Evolutionary conservation across 2,888 invertebrate genomes (phyloP).

Genomic region (Allacma fusca): DNA sequence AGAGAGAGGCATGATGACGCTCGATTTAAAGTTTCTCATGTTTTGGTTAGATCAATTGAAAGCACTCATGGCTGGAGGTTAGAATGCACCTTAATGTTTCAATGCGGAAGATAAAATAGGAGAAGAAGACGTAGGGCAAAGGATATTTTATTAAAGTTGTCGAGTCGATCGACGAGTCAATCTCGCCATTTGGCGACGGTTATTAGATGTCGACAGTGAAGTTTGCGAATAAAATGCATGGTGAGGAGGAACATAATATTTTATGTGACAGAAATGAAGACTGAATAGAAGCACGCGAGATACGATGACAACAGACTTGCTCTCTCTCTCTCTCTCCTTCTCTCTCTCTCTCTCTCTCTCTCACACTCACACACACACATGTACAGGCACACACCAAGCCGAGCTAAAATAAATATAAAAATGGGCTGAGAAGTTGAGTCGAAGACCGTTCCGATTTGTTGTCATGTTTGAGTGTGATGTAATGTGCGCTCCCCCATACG

Average conservation of each 20-base stretch:
- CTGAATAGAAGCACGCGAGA: conserved; percentile 27
- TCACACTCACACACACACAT: conserved; percentile 15
- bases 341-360: too few relatives aligned
- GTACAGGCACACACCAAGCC: too few relatives aligned
- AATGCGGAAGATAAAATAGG: conserved; percentile 19
- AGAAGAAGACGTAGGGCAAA: conserved; percentile 21
- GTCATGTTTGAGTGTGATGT: conserved; percentile 37
- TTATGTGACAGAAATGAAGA: conserved; percentile 45
- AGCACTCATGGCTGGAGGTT: conserved; percentile 3
- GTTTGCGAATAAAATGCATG: conserved; percentile 42
- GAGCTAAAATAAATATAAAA: conserved; percentile 41
- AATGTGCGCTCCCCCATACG: conserved; percentile 18
- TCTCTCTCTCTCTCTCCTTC: too few relatives aligned
- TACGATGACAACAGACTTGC: neutral
- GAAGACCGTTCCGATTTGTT: conserved; percentile 17
- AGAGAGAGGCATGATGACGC: neutral
- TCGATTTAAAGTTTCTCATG: conserved; percentile 21
- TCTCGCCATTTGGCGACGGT: conserved; percentile 41
- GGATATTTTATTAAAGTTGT: conserved; percentile 49
- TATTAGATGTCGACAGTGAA: conserved; percentile 41
- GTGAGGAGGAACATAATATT: conserved; percentile 39
- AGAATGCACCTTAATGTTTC: conserved; percentile 37
- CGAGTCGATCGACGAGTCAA: conserved; percentile 42
- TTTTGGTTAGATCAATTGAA: conserved; percentile 18
- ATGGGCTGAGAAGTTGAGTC: conserved; percentile 32